Conservation (phyloP, 2,888 invertebrate species). For the Chouioia cunea region DNA sequence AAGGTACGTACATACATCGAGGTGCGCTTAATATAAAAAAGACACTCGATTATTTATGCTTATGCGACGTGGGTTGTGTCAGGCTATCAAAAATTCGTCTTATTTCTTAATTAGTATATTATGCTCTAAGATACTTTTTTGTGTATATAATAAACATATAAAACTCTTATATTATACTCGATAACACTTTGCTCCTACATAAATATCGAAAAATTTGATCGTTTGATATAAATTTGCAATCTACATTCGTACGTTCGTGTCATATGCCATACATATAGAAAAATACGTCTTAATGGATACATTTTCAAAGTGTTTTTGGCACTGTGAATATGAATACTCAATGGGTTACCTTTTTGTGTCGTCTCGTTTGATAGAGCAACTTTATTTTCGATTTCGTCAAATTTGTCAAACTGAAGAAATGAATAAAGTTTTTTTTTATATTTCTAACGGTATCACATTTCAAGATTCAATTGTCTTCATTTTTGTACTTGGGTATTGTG, state of each 20-base stretch:
- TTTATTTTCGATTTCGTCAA: slow-evolving; percentile 19
- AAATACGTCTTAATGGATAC: slow-evolving; percentile 43
- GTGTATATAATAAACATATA: slow-evolving; percentile 40
- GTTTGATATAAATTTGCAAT: slow-evolving; percentile 11
- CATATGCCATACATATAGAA: slow-evolving; percentile 33
- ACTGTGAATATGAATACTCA: slow-evolving; percentile 41
- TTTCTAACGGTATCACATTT: neutral
- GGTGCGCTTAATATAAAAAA: slow-evolving; percentile 13
- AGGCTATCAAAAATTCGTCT: slow-evolving; percentile 20
- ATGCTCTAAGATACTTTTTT: slow-evolving; percentile 30
- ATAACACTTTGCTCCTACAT: slow-evolving; percentile 35
- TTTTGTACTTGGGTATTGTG: slow-evolving; percentile 26
- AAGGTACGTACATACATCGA: slow-evolving; percentile 1
- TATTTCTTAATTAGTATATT: slow-evolving; percentile 25
- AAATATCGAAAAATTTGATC: slow-evolving; percentile 34
- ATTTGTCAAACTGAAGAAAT: neutral
- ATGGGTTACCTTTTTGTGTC: slow-evolving; percentile 21
- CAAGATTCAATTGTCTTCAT: slow-evolving; percentile 7
- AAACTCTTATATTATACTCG: slow-evolving; percentile 36
- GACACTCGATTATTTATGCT: slow-evolving; percentile 9
- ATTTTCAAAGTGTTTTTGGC: slow-evolving; percentile 46
- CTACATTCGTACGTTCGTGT: slow-evolving; percentile 8
- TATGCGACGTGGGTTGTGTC: slow-evolving; percentile 2
- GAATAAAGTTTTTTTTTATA: neutral
- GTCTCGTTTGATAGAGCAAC: neutral